Base-by-base conservation (phyloP, 1,140 invertebrate genomes). In the Caenorhabditis inopinata region DNA sequence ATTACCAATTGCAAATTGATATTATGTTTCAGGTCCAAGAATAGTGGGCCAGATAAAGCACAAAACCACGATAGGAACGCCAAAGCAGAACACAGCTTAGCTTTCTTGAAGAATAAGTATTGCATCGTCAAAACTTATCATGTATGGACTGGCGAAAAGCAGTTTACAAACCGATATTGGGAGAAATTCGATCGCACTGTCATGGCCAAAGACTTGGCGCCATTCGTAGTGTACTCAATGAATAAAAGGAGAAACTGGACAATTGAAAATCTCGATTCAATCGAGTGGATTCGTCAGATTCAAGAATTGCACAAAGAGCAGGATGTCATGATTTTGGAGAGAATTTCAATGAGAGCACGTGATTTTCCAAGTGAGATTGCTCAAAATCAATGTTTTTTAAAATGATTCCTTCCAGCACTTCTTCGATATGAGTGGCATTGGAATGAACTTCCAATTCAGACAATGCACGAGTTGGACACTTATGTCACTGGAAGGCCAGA, bases 221-320 rank as follows among this genome's bases (percentile, higher is more conserved):
- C 58, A 68, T 68, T 68, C 23, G 58, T 68, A 9, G n/a, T 68
- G 32, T 21, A 68, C n/a, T 68, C 58, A 42, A 68, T 68, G 58
- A 68, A 68, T 21, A 68, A 68, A 32, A 68, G 58, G 21, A 68
- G 25, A 25, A 68, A 68, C 38, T 68, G 58, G 58, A 18, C n/a
- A 14, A 38, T 68, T 0, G 58, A 58, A 32, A 21, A 58, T 1
- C 23, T 42, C 3, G 53, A 58, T 58, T 32, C 27, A 2, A 32
- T 58, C 7, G 53, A 58, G 35, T 32, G 29, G 2, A 35, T 58
- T 25, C 7, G 53, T 32, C 25, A 38, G 32, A 68, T 68, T 0
- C 58, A 68, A 12, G 32, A 68, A 2, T 38, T 68, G 32, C 58
- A 68, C 18, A 68, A 42, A 9, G 58, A 18, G n/a, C n/a, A 68